Evolutionary conservation across 2,888 invertebrate species (phyloP).

Genomic region (Druceiella hillmani): DNA sequence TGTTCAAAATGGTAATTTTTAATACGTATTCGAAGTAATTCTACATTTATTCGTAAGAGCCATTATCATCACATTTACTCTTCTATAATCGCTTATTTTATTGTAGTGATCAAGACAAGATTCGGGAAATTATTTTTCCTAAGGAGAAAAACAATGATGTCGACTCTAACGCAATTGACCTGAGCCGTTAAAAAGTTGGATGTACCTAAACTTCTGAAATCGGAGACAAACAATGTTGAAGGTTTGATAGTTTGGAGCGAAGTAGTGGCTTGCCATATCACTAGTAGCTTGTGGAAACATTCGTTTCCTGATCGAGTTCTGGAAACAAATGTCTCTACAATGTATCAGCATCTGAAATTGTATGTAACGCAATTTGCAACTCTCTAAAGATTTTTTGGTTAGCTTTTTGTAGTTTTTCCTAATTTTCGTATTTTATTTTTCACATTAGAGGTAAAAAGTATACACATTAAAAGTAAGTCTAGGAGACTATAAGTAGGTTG

Average conservation of each 20-base stretch:
- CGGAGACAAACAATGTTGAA: slow-evolving; percentile 57
- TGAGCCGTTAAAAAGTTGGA: slow-evolving; percentile 69
- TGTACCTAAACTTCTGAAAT: slow-evolving; percentile 67
- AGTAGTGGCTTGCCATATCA: slow-evolving; percentile 70
- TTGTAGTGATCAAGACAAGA: too few species aligned
- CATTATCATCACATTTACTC: slow-evolving; percentile 54
- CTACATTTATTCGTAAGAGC: slow-evolving; percentile 51
- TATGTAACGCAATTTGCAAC: slow-evolving; percentile 77
- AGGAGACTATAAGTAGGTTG: too few species aligned
- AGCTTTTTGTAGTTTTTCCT: slow-evolving; percentile 76
- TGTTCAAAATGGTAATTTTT: slow-evolving; percentile 37
- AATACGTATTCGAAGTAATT: slow-evolving; percentile 51
- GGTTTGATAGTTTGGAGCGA: slow-evolving; percentile 79
- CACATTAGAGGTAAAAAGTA: too few species aligned
- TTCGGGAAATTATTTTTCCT: too few species aligned
- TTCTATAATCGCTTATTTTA: too few species aligned
- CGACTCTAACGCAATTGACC: slow-evolving; percentile 58
- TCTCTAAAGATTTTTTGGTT: slow-evolving; percentile 77
- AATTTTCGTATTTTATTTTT: too few species aligned
- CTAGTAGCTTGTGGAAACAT: too few species aligned
- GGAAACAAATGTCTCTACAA: slow-evolving; percentile 67
- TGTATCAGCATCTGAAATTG: slow-evolving; percentile 76
- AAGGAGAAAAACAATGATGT: too few species aligned
- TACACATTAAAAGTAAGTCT: too few species aligned
- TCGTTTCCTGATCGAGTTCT: slow-evolving; percentile 66